Evolutionary conservation across 2,888 invertebrate species (phyloP).

Genomic region (Brachynemurus nebulosus): DNA sequence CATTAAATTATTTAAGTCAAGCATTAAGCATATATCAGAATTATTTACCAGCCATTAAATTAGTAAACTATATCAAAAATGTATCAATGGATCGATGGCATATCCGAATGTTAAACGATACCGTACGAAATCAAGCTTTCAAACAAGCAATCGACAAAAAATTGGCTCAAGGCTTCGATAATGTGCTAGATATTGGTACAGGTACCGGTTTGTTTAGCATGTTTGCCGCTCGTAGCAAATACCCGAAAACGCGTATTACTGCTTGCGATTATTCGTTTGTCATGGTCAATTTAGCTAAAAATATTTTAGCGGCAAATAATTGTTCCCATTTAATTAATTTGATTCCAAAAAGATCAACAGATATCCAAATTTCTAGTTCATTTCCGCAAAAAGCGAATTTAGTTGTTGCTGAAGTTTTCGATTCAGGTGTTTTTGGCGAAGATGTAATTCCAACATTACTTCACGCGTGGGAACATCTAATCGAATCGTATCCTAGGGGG

Average conservation of each 20-base stretch:
- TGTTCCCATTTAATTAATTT: slow-evolving; percentile 32
- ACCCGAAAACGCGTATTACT: slow-evolving; percentile 29
- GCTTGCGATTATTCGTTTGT: slow-evolving; percentile 54
- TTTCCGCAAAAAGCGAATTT: slow-evolving; percentile 43
- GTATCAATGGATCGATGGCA: slow-evolving; percentile 66
- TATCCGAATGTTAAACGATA: slow-evolving; percentile 70
- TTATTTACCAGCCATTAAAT: slow-evolving; percentile 46
- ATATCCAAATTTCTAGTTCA: slow-evolving; percentile 36
- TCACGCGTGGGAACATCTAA: slow-evolving; percentile 53
- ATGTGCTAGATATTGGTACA: slow-evolving; percentile 60
- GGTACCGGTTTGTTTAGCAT: slow-evolving; percentile 64
- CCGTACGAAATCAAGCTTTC: slow-evolving; percentile 49
- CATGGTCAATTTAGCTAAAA: slow-evolving; percentile 46
- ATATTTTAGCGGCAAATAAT: slow-evolving; percentile 37
- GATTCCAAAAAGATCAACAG: slow-evolving; percentile 44
- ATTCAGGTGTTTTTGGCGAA: slow-evolving; percentile 68
- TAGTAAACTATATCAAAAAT: slow-evolving; percentile 52
- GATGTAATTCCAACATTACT: slow-evolving; percentile 47
- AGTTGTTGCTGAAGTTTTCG: slow-evolving; percentile 65
- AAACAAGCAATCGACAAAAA: slow-evolving; percentile 43
- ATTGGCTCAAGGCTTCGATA: slow-evolving; percentile 35
- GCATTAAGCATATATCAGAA: slow-evolving; percentile 36
- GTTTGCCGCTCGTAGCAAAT: slow-evolving; percentile 35
- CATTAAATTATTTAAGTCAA: slow-evolving; percentile 27
- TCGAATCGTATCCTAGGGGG: slow-evolving; percentile 30